A percentile compares a stretch with the other conserved stretches of the same genome.
Evolutionary conservation across 2,888 invertebrate genomes (phyloP).

Genomic region (Allygus modestus): DNA sequence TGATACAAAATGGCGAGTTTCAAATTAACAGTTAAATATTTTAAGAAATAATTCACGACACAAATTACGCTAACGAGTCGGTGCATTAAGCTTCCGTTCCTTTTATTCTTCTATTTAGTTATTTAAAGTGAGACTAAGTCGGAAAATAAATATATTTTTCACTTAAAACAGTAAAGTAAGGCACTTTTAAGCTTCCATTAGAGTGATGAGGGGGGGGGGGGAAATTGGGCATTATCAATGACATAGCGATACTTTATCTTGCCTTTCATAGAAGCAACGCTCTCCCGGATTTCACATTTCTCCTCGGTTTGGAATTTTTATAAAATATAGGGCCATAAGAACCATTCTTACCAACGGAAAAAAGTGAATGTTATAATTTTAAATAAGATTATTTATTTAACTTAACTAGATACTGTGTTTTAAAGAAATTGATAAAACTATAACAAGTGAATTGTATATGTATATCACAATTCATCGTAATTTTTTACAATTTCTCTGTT

Average conservation of each 20-base stretch:
- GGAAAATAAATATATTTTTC: neutral
- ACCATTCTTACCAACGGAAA: no score
- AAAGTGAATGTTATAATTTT: no score
- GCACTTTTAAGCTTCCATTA: neutral
- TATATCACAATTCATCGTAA: no score
- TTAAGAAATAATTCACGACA: neutral
- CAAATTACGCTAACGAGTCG: neutral
- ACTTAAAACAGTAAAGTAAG: neutral
- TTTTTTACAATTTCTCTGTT: no score
- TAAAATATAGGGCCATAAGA: no score
- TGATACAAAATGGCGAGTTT: no score
- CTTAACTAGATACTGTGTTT: no score
- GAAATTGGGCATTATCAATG: constrained; percentile 3
- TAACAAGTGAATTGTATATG: no score
- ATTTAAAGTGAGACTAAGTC: neutral
- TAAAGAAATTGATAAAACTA: no score
- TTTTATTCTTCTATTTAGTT: neutral
- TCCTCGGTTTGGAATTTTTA: neutral
- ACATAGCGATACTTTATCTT: neutral
- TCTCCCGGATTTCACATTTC: neutral
- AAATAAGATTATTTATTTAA: no score
- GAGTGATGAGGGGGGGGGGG: neutral
- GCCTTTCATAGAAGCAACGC: neutral
- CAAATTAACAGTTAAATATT: neutral
- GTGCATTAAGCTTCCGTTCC: neutral